Evolutionary conservation across 2,888 invertebrate species (phyloP), one percentile per base, ranked within the genome.

Genomic region (Acrocera orbiculus): DNA sequence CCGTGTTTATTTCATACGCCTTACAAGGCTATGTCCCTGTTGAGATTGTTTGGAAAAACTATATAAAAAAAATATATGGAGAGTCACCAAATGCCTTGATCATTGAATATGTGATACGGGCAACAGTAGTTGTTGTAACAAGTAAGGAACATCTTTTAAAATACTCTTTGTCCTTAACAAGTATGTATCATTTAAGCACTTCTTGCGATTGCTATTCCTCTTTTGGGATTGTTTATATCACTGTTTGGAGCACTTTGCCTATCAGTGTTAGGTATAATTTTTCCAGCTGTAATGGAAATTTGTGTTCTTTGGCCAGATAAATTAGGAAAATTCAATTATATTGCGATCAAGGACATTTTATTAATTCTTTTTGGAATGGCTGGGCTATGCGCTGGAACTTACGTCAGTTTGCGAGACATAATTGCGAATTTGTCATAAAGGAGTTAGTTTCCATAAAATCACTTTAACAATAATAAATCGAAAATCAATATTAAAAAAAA

Each of bases 1-100:
- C 77, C 3, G 78, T 90, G 41, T 81, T 78, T 48, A 70, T 87
- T 35, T 77, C 85, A 0, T 86, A 82, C 51, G 82, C 81, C 1
- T 66, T 92, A 4, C 87, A 90, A 63, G 81, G 85, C 46, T 90
- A 82, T 56, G 89, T 90, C 3, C 86, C 87, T 1, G 74, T 87
- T 42, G 73, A 74, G 42, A 80, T 89, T 32, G 61, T 86, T 15
- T 83, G 79, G 78, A 44, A 52, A 34, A 60, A 59, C 23, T 64
- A 62, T 36, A 44, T 65, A 26, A 57, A 58, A 26, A 51, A 58
- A 32, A 51, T 50, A 33, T 55, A 55, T 39, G 53, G 46, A 32
- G 52, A 60, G 46, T 45, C 43, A 46, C 30, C 35, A 4, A 50
- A 45, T 3, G 58, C 62, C 25, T 56, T 60, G 26, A 29, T 61